Base-by-base conservation (phyloP, 2,113 vertebrate species). In the Callocephalon fimbriatum region DNA sequence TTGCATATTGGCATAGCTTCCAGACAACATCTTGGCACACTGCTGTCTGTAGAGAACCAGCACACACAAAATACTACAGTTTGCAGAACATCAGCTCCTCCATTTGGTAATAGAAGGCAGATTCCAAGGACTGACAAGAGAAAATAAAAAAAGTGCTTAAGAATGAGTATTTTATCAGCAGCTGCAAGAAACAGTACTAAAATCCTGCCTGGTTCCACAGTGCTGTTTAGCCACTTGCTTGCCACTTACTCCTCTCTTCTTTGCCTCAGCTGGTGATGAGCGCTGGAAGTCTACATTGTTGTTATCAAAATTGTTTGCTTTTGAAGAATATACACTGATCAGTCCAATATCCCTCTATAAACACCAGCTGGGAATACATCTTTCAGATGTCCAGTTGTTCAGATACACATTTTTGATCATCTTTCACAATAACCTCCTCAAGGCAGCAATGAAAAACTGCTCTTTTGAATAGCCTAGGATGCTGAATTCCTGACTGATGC, bases 71-170 rank as follows among this genome's bases (percentile, higher is more conserved):
- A 66, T 35, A 48, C 45, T 62, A 65, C 85, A 77, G 68, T 95
- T 63, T 95, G 73, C 79, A 89, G 96, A 96, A 93, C 93, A 94
- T 96, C 93, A 96, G 96, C 95, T 96, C 94, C 95, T 97, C 95
- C 50, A 0, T 65, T 96, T 96, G 94, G 94, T 74, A 90, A 85
- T 19, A 92, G 15, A 79, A 75, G 66, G 71, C 78, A 95, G 89
- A 87, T 78, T 88, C 84, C 86, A 92, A 91, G 72, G 89, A 87
- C 61, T 92, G 31, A 47, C 32, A 88, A 89, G 15, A n/a, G 6
- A 48, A 79, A 82, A n/a, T n/a, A 68, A 88, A 48, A 31, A 54
- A 56, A 44, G 37, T 48, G 32, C 51, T 78, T 74, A 70, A 92
- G 51, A 91, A 94, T 0, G 2, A 67, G 35, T 85, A 56, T 38